A percentile compares a stretch with the other conserved stretches of the same genome.
Conservation (phyloP, 1,140 invertebrate genomes). For the Ectropis grisescens region DNA sequence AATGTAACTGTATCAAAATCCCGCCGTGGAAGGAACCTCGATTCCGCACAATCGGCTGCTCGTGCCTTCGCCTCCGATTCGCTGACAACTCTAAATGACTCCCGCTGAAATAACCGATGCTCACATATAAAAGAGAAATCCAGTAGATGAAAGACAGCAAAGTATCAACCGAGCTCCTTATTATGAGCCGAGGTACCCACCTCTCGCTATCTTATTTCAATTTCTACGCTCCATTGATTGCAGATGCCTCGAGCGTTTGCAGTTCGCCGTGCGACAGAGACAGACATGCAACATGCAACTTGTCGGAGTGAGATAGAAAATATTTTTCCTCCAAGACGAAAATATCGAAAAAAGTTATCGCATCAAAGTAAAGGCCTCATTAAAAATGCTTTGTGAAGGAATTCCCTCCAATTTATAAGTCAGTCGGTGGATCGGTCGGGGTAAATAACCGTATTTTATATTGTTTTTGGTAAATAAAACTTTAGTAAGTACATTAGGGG, state of each 20-base stretch:
- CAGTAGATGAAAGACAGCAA: slow-evolving; percentile 15
- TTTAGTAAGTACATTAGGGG: too few relatives aligned
- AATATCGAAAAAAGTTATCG: slow-evolving; percentile 65
- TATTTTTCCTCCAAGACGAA: slow-evolving; percentile 53
- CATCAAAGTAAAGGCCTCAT: slow-evolving; percentile 63
- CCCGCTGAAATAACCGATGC: slow-evolving; percentile 9
- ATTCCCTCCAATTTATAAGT: slow-evolving; percentile 59
- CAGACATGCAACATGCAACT: slow-evolving; percentile 11
- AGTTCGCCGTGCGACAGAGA: slow-evolving; percentile 31
- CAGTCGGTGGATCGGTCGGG: slow-evolving; percentile 43
- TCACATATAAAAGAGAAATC: slow-evolving; percentile 20
- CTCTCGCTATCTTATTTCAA: slow-evolving; percentile 59
- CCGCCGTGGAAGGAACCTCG: too few relatives aligned
- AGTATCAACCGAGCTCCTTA: slow-evolving; percentile 32
- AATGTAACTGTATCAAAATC: too few relatives aligned
- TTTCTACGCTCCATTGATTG: slow-evolving; percentile 64
- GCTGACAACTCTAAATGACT: background rate
- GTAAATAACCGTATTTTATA: slow-evolving; percentile 30
- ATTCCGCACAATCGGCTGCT: too few relatives aligned
- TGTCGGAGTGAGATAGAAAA: slow-evolving; percentile 12
- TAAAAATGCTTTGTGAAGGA: slow-evolving; percentile 63
- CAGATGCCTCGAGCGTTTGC: slow-evolving; percentile 48
- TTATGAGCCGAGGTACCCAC: slow-evolving; percentile 41
- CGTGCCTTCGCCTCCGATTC: background rate
- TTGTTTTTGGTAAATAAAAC: too few relatives aligned